Evolutionary conservation across 2,113 vertebrate genomes (phyloP).

Genomic region (Plecotus auritus): DNA sequence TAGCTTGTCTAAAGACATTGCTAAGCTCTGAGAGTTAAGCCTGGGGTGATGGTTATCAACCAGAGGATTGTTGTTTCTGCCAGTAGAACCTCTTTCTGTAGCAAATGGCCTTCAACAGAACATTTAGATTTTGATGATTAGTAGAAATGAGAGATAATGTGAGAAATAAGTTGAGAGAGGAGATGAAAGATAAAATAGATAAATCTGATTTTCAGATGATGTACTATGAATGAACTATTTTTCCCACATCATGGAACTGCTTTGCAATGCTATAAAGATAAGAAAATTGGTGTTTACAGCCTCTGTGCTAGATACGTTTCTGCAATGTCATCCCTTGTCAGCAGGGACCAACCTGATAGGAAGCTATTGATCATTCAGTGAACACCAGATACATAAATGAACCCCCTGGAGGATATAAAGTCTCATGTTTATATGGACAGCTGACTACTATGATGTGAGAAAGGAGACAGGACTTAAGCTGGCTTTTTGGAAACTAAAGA

Average conservation of each 20-base stretch:
- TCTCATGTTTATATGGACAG: background rate
- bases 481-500: background rate
- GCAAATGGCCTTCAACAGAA: background rate
- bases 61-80: background rate
- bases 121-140: background rate
- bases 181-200: slow-evolving; percentile 28
- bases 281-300: slow-evolving; percentile 27
- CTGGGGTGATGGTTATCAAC: background rate
- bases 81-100: background rate
- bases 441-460: background rate
- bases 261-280: slow-evolving; percentile 39
- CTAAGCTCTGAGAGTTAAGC: slow-evolving; percentile 22
- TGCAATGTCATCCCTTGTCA: slow-evolving; percentile 66
- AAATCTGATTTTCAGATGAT: slow-evolving; percentile 32
- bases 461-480: background rate
- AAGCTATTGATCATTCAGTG: slow-evolving; percentile 38
- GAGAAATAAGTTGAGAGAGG: slow-evolving; percentile 8
- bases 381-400: slow-evolving; percentile 26
- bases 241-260: background rate
- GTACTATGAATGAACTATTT: slow-evolving; percentile 16
- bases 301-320: slow-evolving; percentile 19
- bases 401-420: background rate
- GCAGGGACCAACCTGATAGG: slow-evolving; percentile 17
- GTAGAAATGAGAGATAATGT: slow-evolving; percentile 34
- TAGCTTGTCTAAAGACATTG: slow-evolving; percentile 29